Conservation (phyloP, 2,113 vertebrate genomes). For the Gavia stellata region DNA sequence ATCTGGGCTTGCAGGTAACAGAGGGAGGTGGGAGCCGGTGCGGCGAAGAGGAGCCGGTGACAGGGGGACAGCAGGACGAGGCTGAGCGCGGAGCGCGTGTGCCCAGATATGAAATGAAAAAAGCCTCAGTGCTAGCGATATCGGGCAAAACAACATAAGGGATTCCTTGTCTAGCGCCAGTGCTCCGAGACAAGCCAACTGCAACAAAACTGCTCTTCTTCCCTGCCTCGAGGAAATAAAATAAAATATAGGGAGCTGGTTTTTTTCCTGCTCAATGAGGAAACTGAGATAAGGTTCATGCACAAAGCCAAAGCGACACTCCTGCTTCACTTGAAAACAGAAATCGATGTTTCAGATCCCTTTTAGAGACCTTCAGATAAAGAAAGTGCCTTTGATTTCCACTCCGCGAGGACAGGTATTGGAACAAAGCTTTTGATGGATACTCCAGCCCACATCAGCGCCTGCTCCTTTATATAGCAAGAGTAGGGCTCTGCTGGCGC, state of each 20-base stretch:
- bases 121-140: background rate
- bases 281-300: background rate
- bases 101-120: background rate
- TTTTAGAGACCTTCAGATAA: background rate
- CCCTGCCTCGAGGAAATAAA: background rate
- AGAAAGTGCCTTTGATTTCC: background rate
- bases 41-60: background rate
- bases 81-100: fast-evolving
- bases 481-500: background rate
- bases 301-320: background rate
- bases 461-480: background rate
- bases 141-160: background rate
- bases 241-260: background rate
- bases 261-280: background rate
- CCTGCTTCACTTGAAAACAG: background rate
- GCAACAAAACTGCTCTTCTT: background rate
- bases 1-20: background rate
- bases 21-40: background rate
- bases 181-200: background rate
- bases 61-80: fast-evolving
- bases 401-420: fast-evolving
- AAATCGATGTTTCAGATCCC: background rate
- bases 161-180: background rate
- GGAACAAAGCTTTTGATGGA: background rate
- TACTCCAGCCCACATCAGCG: background rate